Percentiles rank a stretch among this genome's conserved stretches.
Evolutionary conservation across 2,113 vertebrate genomes (phyloP).

Genomic region (Daboia siamensis): DNA sequence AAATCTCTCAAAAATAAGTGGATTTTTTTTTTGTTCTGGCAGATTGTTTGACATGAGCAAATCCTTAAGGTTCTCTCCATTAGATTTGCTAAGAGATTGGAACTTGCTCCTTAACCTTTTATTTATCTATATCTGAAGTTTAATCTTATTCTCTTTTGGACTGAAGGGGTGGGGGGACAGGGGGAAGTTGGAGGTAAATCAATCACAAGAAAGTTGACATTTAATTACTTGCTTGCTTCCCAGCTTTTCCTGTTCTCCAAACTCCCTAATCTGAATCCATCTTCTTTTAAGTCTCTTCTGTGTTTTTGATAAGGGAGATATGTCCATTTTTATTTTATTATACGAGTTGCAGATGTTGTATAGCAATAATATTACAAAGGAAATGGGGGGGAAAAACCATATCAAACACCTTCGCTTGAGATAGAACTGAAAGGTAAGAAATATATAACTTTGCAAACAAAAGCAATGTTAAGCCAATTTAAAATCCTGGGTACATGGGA

Average conservation of each 20-base stretch:
- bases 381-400: neutral
- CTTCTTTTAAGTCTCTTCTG: neutral
- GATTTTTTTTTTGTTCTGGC: neutral
- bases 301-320: neutral
- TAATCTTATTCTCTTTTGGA: neutral
- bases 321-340: neutral
- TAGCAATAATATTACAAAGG: neutral
- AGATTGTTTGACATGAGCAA: neutral
- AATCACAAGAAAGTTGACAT: neutral
- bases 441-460: neutral
- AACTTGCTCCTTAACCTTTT: neutral
- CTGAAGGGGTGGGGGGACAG: rapidly evolving
- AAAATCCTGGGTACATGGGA: neutral
- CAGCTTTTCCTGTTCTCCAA: neutral
- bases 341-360: neutral
- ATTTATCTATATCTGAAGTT: neutral
- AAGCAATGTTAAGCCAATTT: neutral
- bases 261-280: neutral
- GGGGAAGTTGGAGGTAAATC: neutral
- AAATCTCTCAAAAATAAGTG: neutral
- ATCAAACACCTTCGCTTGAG: neutral
- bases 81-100: neutral
- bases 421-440: neutral
- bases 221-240: neutral
- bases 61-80: neutral